Base-by-base conservation (phyloP, 2,888 invertebrate genomes). In the Osmoderma eremita region DNA sequence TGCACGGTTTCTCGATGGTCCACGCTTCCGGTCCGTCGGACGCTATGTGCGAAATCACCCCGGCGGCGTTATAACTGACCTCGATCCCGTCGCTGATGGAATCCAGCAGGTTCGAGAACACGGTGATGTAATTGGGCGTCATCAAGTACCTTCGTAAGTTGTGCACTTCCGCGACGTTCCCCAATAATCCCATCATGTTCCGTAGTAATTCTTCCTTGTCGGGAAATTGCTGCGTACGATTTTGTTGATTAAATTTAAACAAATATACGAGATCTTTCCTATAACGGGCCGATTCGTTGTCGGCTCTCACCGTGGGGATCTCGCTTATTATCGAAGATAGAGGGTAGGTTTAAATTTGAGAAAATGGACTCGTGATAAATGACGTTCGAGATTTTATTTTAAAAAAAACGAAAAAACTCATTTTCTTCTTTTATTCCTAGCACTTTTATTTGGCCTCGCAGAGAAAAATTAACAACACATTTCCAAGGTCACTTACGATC, bases 181-280 rank as follows among this genome's bases (percentile, higher is more conserved):
- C 98, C 71, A 97, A 83, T 10, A 95, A 84, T 1, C 98, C 98
- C 97, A 98, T 97, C 98, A 98, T 98, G 81, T 98, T 98, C 53
- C 98, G 86, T 51, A 98, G 85, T 45, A 98, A 82, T 79, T 97
- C 97, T 70, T 94, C 93, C 78, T 93, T 94, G 73, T 93, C 89
- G 0, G 93, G 92, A 82, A 96, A 97, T 77, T 87, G 88, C 95
- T 96, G 80, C 17, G 17, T 42, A 12, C 42, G 42, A 13, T 3
- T 42, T 42, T n/a, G n/a, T 12, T 10, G 1, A 42, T 15, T 15
- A 42, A 42, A 42, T 42, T 6, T 10, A 42, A 10, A 42, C 13
- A 38, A 3, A 36, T 12, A 56, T 4, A 6, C 12, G 36, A 39
- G 15, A n/a, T 8, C 1, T 24, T 56, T 4, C 12, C 10, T 12